Percentiles rank a stretch among this genome's conserved stretches.
Evolutionary conservation across 2,113 vertebrate genomes (phyloP).

Genomic region (Cyphomyrus plagiostoma): DNA sequence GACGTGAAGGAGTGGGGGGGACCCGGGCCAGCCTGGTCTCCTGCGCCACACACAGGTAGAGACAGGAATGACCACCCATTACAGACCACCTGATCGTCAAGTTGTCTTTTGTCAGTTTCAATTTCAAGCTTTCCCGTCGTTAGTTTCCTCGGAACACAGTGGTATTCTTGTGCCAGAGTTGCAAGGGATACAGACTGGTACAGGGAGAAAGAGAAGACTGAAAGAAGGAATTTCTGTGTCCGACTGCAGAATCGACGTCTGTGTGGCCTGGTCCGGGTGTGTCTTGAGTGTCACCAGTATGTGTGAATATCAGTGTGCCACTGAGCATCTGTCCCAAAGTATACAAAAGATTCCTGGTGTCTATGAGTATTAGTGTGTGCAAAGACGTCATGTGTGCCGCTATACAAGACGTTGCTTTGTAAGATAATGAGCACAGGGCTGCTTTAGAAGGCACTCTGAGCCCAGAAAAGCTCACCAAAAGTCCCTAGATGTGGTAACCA

Average conservation of each 20-base stretch:
- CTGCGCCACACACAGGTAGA: constrained; percentile 31
- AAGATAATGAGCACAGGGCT: not conserved
- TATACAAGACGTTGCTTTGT: not conserved
- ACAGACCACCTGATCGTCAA: not conserved
- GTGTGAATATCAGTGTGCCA: not conserved
- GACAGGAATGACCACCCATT: not conserved
- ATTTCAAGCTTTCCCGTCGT: not conserved
- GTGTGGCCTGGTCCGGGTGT: not conserved
- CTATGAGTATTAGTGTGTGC: not conserved
- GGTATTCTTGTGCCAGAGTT: not conserved
- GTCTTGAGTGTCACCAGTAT: not conserved
- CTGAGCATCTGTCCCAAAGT: not conserved
- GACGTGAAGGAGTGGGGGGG: constrained; percentile 60
- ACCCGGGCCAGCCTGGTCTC: constrained; percentile 65
- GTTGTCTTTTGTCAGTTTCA: not conserved
- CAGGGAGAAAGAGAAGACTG: not conserved
- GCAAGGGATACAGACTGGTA: not conserved
- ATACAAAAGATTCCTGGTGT: not conserved
- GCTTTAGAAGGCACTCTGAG: not conserved
- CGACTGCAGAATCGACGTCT: not conserved
- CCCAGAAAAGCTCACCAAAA: not conserved
- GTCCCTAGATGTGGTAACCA: not conserved
- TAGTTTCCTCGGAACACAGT: not conserved
- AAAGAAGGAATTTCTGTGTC: not conserved
- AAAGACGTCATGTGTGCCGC: not conserved